These are phyloP conservation scores for Eclectus roratus DNA, from an alignment of 2,113 vertebrate species.

Conservation along the genomic window DNA sequence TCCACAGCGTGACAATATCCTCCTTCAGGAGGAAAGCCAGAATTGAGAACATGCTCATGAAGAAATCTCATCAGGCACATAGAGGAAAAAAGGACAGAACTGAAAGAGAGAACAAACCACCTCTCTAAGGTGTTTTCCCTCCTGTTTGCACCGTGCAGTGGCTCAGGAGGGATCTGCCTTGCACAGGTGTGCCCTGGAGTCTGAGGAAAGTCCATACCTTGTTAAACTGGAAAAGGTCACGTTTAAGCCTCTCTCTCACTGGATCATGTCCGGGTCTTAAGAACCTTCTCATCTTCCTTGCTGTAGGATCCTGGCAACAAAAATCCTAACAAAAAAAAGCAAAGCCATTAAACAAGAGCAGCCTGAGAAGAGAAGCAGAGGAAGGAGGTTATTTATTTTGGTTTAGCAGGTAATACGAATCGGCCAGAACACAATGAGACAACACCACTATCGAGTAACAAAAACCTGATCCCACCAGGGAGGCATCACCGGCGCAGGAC, in stretches of 20 bases:
- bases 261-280: conserved; percentile 90
- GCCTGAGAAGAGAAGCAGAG: neutral
- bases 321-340: conserved; percentile 21
- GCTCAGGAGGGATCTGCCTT: neutral
- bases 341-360: conserved; percentile 1
- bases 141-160: neutral
- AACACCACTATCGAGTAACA: neutral
- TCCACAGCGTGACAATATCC: neutral
- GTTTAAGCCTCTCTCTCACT: conserved; percentile 88
- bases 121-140: neutral
- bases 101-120: neutral
- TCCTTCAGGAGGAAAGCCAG: neutral
- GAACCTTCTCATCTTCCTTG: conserved; percentile 91
- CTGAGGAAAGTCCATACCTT: conserved; percentile 79
- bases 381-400: conserved; percentile 33
- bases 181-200: neutral
- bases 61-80: neutral
- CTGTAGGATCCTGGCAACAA: conserved; percentile 35
- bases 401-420: conserved; percentile 6
- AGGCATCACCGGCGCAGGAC: neutral
- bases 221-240: conserved; percentile 94
- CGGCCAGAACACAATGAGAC: neutral
- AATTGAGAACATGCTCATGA: neutral
- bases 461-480: conserved; percentile 7
- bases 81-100: neutral